Conservation (phyloP, 2,113 vertebrate genomes). For the Labeo catla region DNA sequence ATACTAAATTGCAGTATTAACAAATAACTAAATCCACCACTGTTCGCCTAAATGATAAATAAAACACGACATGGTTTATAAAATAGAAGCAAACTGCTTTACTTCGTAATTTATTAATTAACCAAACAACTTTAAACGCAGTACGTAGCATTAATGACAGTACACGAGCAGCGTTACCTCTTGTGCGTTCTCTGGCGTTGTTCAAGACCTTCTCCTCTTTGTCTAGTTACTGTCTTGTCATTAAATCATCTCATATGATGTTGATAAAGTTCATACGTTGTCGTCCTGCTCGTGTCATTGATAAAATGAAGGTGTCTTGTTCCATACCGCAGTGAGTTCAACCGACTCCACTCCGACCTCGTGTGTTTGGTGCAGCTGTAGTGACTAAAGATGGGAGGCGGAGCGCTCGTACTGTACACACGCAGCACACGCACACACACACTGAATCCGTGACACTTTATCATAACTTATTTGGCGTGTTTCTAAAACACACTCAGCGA, state of each 20-base stretch:
- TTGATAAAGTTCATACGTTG: background rate
- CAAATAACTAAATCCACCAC: background rate
- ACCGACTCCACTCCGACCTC: background rate
- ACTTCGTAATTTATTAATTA: background rate
- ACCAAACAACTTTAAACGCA: background rate
- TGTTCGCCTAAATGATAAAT: background rate
- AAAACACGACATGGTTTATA: background rate
- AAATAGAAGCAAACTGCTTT: background rate
- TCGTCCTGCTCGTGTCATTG: constrained; percentile 3
- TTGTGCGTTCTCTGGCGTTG: background rate
- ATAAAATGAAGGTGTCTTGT: background rate
- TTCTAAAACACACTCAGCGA: background rate
- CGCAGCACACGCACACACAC: background rate
- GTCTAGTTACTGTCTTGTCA: background rate
- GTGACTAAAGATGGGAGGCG: background rate
- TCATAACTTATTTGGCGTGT: background rate
- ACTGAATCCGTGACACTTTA: background rate
- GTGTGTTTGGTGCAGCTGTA: background rate
- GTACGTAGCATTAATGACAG: background rate
- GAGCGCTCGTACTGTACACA: background rate
- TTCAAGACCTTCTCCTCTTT: background rate
- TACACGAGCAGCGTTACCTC: constrained; percentile 1
- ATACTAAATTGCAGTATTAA: background rate
- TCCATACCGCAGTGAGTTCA: background rate
- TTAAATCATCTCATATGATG: background rate